Base-by-base conservation (phyloP, 2,888 invertebrate species). In the Cerastoderma edule region DNA sequence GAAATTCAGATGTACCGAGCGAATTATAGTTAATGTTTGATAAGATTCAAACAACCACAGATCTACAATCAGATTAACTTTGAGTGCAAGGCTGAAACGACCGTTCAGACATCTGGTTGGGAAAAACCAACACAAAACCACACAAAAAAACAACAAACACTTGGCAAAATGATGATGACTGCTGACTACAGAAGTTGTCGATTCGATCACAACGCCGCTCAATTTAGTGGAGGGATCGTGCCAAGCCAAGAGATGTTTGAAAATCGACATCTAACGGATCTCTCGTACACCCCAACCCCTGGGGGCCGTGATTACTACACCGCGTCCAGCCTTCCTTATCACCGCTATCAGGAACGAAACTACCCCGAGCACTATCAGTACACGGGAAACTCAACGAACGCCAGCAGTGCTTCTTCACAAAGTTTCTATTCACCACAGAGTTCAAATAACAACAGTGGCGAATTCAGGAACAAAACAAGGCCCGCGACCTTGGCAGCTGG, bases 11-110 rank as follows among this genome's bases (percentile, higher is more conserved):
- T 60, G 39, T 39, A 33, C n/a, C 16, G 27, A 33, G 39, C 24
- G 96, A 48, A 98, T 98, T 86, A 95, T 98, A 65, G 97, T 98
- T 33, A 98, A 98, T 86, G 92, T 94, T 22, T 94, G 94, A 87
- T 93, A 92, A 72, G 92, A 93, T 69, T 88, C 88, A 0, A 93
- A 92, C 64, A 89, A 87, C 0, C 88, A 79, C 68, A 76, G 76
- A 65, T 24, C 63, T 30, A 35, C 63, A 30, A 13, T 2, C 22
- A 50, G 50, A 50, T 50, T 24, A 22, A n/a, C n/a, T 50, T 10
- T 50, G 10, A 50, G 2, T 22, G 50, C 10, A 22, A 50, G 22
- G 2, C 46, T 46, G n/a, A 57, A 32, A 28, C 13, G 33, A 57
- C n/a, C n/a, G n/a, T n/a, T n/a, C n/a, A n/a, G n/a, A n/a, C n/a